Percentiles rank a stretch among this genome's conserved stretches.
phyloP scores from a whole-genome alignment of 2,888 invertebrate species.

The Eudemis profundana region DNA sequence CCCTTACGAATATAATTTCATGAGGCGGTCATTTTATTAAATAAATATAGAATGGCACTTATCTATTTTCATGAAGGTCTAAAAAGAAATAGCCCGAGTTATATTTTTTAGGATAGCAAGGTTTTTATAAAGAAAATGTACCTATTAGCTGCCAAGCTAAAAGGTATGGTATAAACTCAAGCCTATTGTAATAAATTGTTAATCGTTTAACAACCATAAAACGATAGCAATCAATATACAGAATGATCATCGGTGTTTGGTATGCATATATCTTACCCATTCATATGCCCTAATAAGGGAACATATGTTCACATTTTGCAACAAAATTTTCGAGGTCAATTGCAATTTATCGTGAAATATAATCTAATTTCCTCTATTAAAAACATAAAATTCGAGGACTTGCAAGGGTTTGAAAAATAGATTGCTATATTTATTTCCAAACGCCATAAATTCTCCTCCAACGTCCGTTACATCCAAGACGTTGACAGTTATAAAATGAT shows the following conservation, averaged over 20 bases:
- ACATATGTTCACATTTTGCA: too few species aligned
- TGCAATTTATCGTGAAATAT: background rate
- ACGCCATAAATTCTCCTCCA: conserved; percentile 8
- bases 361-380: conserved; percentile 10
- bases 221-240: too few species aligned
- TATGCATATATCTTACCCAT: too few species aligned
- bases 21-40: conserved; percentile 5
- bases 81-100: background rate
- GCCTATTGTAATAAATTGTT: too few species aligned
- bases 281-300: too few species aligned
- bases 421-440: background rate
- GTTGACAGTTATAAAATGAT: conserved; percentile 37
- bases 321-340: too few species aligned
- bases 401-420: conserved; percentile 24
- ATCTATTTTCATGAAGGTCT: background rate
- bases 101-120: too few species aligned
- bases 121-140: too few species aligned
- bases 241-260: too few species aligned
- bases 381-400: background rate
- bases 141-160: too few species aligned
- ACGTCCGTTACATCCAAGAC: conserved; percentile 7
- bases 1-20: conserved; percentile 34
- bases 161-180: too few species aligned
- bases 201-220: too few species aligned
- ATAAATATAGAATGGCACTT: background rate